Evolutionary conservation across 1,140 invertebrate species (phyloP).

Genomic region (Drosophila kikkawai): DNA sequence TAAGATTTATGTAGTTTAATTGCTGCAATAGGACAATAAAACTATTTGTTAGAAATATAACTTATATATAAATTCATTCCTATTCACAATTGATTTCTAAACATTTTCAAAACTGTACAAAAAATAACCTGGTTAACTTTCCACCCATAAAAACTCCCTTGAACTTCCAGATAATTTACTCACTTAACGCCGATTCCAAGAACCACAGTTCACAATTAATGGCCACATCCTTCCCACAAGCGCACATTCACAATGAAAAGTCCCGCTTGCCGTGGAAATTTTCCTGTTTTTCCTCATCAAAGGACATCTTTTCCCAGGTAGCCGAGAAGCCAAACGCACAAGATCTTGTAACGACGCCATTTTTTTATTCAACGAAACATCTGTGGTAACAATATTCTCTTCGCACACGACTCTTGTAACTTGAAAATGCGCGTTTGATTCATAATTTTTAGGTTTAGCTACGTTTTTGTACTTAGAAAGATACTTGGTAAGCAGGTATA

Average conservation of each 20-base stretch:
- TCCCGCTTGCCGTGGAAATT: not conserved
- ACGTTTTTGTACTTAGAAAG: constrained; percentile 47
- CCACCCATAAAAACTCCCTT: not conserved
- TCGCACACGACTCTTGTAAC: constrained; percentile 25
- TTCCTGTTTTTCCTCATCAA: not conserved
- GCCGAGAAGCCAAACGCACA: constrained; percentile 2
- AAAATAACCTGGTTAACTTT: not conserved
- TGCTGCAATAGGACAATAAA: too few species aligned
- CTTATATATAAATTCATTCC: too few species aligned
- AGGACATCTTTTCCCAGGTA: constrained; percentile 37
- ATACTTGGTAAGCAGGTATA: constrained; percentile 22
- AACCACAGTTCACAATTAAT: not conserved
- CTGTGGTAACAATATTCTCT: constrained; percentile 49
- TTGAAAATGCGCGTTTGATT: constrained; percentile 37
- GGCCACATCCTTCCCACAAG: not conserved
- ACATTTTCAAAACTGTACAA: too few species aligned
- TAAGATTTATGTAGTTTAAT: too few species aligned
- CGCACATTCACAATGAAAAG: too few species aligned
- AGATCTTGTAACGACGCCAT: constrained; percentile 59
- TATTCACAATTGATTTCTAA: too few species aligned
- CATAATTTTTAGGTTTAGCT: constrained; percentile 32
- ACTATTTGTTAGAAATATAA: too few species aligned
- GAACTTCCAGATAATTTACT: not conserved
- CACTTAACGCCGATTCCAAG: not conserved
- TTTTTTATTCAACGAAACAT: constrained; percentile 74